Evolutionary conservation across 2,888 invertebrate genomes (phyloP), one percentile per base, ranked within the genome.

Genomic region (Temnothorax rugatulus): DNA sequence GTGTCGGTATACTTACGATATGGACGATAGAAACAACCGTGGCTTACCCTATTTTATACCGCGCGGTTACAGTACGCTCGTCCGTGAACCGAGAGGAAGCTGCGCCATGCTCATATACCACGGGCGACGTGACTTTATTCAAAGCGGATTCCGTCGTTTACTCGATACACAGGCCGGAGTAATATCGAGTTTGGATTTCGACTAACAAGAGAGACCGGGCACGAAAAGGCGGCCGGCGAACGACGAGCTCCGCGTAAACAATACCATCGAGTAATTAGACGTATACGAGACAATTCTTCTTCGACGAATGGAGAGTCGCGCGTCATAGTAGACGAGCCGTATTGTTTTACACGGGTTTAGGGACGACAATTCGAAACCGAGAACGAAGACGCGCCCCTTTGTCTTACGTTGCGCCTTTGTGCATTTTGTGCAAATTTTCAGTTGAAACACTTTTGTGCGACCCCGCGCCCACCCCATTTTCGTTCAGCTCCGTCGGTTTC

Each of bases 111-210:
- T 85, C 73, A 83, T 83, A 83, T 82, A 83, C 84, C 66, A 82
- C 81, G 82, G 61, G 59, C 82, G 74, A 82, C 85, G 61, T 63
- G 75, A 84, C 84, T 86, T 86, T 84, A 84, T 84, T 84, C 86
- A 84, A 84, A 84, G 84, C 84, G 82, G 84, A 84, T 86, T 86
- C 76, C 76, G 73, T 69, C 84, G 84, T 84, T 86, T 87, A 74
- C 86, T 76, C 84, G 87, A 86, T 84, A 79, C 61, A 75, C 85
- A 76, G 81, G 76, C 81, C 82, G 74, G 69, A 82, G 87, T 86
- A 86, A 86, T 86, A 89, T 89, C 83, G 89, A 87, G 86, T 87
- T 89, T 87, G 87, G 79, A 84, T 89, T 86, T 89, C 89, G 83
- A 81, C 89, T 89, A 88, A 86, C 87, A 88, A 89, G 87, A 89